These are phyloP conservation scores for Brachionus calyciflorus DNA, from an alignment of 1,140 invertebrate species.

Conservation along the genomic window DNA sequence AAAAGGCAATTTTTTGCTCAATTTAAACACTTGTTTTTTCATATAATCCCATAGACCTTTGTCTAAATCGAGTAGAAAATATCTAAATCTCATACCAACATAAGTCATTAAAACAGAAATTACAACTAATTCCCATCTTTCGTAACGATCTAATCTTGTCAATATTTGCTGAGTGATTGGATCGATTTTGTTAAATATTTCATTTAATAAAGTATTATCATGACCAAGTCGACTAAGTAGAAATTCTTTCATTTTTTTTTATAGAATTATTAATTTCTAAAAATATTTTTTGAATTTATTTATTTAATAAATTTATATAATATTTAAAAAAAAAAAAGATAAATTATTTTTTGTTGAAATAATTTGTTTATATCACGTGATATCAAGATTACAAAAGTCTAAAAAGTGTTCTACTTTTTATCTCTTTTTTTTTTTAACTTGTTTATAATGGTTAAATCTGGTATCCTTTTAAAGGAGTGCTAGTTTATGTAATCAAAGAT, in stretches of 20 bases:
- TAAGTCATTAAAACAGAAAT: not conserved
- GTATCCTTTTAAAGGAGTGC: no score
- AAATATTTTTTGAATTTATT: not conserved
- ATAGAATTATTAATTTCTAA: no score
- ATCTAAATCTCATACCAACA: not conserved
- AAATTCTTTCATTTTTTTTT: no score
- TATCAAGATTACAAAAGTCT: no score
- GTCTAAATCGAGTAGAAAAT: constrained; percentile 33
- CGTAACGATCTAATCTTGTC: not conserved
- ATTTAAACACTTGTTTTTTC: constrained; percentile 27
- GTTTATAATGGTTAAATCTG: no score
- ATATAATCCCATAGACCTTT: constrained; percentile 37
- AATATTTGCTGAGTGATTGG: not conserved
- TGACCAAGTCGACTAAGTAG: not conserved
- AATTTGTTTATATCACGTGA: no score
- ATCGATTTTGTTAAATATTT: not conserved
- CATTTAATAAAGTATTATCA: not conserved
- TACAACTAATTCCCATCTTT: constrained; percentile 40
- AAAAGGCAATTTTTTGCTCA: constrained; percentile 37
- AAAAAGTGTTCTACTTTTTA: no score
- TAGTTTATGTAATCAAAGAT: no score
- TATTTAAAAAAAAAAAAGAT: not conserved
- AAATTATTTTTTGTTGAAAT: no score
- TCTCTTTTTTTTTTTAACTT: no score
- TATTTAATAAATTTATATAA: not conserved